A percentile compares a stretch with the other conserved stretches of the same genome.
phyloP scores from a whole-genome alignment of 2,888 invertebrate genomes.

The Autographa pulchrina region DNA sequence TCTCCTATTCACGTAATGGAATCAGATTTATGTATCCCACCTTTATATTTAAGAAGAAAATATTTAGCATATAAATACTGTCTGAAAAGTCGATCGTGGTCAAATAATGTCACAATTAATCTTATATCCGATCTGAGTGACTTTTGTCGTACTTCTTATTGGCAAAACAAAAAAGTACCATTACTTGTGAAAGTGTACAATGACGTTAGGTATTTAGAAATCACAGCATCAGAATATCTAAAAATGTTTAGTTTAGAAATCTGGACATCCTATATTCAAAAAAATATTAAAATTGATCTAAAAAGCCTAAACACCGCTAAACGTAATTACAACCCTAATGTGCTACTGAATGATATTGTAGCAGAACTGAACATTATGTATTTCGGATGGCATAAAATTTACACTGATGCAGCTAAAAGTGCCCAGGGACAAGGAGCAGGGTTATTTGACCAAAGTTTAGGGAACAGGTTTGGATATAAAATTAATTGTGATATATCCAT shows the following conservation, averaged over 20 bases:
- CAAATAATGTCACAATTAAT: slow-evolving; percentile 6
- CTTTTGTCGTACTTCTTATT: background rate
- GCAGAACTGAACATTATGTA: slow-evolving; percentile 5
- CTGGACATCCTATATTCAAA: slow-evolving; percentile 9
- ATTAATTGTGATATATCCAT: slow-evolving; percentile 18
- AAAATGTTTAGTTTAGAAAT: slow-evolving; percentile 17
- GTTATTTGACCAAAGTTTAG: background rate
- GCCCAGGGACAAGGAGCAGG: slow-evolving; percentile 7
- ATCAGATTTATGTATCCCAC: slow-evolving; percentile 10
- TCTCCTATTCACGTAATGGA: too few species aligned
- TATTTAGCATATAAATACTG: slow-evolving; percentile 13
- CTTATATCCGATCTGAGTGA: slow-evolving; percentile 1
- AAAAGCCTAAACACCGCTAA: slow-evolving; percentile 2
- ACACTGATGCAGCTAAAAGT: slow-evolving; percentile 15
- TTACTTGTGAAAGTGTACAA: slow-evolving; percentile 7
- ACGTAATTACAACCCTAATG: background rate
- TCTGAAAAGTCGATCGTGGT: background rate
- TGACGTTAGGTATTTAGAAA: background rate
- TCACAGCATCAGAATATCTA: background rate
- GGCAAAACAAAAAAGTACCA: slow-evolving; percentile 8
- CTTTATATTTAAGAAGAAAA: slow-evolving; percentile 11
- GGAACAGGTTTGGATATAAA: background rate
- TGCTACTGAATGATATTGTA: background rate
- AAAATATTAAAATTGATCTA: slow-evolving; percentile 3
- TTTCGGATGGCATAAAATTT: slow-evolving; percentile 8